phyloP scores from a whole-genome alignment of 2,113 vertebrate species.

The Coturnix japonica region DNA sequence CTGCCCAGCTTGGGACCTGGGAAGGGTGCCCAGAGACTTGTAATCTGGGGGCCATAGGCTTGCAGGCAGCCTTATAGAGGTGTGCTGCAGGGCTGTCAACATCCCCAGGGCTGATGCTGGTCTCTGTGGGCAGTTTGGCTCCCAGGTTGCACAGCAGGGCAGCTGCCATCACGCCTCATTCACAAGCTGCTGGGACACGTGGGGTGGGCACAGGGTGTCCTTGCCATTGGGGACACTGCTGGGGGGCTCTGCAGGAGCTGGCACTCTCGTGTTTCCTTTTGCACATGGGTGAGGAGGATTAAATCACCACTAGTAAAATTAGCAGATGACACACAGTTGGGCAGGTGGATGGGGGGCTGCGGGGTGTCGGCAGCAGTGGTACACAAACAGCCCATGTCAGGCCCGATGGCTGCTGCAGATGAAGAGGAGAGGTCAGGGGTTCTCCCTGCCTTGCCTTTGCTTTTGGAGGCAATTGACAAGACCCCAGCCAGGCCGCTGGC shows the following conservation, averaged over 20 bases:
- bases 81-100: background rate
- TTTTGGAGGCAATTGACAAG: background rate
- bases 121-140: background rate
- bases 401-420: background rate
- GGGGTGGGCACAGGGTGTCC: background rate
- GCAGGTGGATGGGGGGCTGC: accelerated
- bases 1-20: background rate
- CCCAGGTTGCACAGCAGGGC: accelerated
- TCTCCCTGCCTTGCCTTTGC: background rate
- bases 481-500: background rate
- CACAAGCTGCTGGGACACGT: accelerated
- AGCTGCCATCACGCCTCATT: accelerated
- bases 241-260: background rate
- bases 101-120: accelerated
- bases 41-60: background rate
- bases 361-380: background rate
- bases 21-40: background rate
- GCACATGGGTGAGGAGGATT: background rate
- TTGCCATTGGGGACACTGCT: accelerated
- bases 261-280: background rate
- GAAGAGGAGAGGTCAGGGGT: background rate
- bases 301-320: conserved; percentile 55
- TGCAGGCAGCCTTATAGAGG: accelerated
- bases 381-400: accelerated
- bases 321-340: background rate